Percentiles rank a stretch among this genome's conserved stretches.
Evolutionary conservation across 2,888 invertebrate species (phyloP).

Genomic region (Neoaliturus tenellus): DNA sequence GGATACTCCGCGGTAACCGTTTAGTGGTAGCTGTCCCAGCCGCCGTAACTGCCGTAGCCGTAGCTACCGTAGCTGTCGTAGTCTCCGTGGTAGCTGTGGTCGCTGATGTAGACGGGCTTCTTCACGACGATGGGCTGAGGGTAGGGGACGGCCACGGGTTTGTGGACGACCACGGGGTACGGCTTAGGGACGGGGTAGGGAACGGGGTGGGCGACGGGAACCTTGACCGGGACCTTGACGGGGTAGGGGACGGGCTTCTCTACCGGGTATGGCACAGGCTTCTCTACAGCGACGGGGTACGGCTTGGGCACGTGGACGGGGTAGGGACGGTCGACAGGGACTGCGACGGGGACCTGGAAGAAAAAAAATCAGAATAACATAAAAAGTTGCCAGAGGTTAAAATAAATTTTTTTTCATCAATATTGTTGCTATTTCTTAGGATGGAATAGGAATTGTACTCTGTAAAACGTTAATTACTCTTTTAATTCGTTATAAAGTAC

Average conservation of each 20-base stretch:
- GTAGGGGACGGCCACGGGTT: slow-evolving; percentile 59
- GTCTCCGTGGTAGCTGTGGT: slow-evolving; percentile 45
- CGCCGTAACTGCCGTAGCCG: background rate
- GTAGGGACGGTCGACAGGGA: slow-evolving; percentile 70
- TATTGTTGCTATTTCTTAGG: too few species aligned
- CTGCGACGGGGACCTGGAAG: slow-evolving; percentile 69
- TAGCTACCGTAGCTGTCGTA: slow-evolving; percentile 9
- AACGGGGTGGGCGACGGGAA: slow-evolving; percentile 65
- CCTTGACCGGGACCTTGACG: slow-evolving; percentile 66
- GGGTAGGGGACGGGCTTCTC: slow-evolving; percentile 73
- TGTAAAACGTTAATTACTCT: too few species aligned
- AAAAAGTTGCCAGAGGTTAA: too few species aligned
- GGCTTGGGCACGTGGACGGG: slow-evolving; percentile 71
- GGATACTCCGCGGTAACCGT: background rate
- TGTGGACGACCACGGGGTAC: slow-evolving; percentile 55
- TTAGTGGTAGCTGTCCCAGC: slow-evolving; percentile 40
- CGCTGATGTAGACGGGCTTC: slow-evolving; percentile 44
- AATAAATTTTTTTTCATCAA: too few species aligned
- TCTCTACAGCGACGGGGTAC: slow-evolving; percentile 71
- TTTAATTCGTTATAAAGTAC: too few species aligned
- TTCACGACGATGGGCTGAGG: slow-evolving; percentile 35
- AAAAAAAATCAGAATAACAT: too few species aligned
- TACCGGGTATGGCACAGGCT: slow-evolving; percentile 73
- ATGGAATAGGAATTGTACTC: too few species aligned
- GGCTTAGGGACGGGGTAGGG: slow-evolving; percentile 68